Evolutionary conservation across 2,113 vertebrate genomes (phyloP).

Genomic region (Thamnophis sirtalis): DNA sequence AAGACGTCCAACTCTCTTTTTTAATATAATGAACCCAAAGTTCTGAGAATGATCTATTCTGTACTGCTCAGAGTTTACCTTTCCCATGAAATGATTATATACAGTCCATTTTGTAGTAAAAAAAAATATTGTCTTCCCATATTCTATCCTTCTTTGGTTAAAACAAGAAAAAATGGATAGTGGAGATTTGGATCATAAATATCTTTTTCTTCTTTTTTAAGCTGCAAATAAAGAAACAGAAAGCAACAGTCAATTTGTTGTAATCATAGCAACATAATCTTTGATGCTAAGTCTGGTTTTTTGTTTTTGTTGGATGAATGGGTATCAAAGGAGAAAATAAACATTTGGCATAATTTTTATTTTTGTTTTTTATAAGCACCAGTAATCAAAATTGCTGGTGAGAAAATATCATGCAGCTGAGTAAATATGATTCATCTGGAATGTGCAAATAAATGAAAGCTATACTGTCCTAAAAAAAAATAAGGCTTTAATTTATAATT

Average conservation of each 20-base stretch:
- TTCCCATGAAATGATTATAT: background rate
- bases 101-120: constrained; percentile 21
- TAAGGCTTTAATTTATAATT: constrained; percentile 8
- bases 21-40: constrained; percentile 14
- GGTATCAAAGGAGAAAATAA: constrained; percentile 17
- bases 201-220: constrained; percentile 84
- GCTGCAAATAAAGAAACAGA: constrained; percentile 75
- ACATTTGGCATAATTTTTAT: constrained; percentile 25
- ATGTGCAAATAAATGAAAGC: constrained; percentile 26
- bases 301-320: background rate
- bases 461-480: constrained; percentile 38
- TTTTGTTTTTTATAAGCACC: constrained; percentile 5
- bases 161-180: constrained; percentile 86
- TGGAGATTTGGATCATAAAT: constrained; percentile 92
- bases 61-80: background rate
- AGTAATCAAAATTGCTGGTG: background rate
- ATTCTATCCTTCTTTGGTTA: constrained; percentile 78
- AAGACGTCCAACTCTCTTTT: background rate
- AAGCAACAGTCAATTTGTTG: constrained; percentile 29
- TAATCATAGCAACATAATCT: constrained; percentile 26
- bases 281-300: constrained; percentile 22
- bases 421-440: constrained; percentile 23
- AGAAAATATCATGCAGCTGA: constrained; percentile 7
- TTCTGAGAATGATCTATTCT: constrained; percentile 13
- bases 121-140: constrained; percentile 18